These are phyloP conservation scores for Aphidius colemani DNA, from an alignment of 2,888 invertebrate genomes.

Conservation along the genomic window DNA sequence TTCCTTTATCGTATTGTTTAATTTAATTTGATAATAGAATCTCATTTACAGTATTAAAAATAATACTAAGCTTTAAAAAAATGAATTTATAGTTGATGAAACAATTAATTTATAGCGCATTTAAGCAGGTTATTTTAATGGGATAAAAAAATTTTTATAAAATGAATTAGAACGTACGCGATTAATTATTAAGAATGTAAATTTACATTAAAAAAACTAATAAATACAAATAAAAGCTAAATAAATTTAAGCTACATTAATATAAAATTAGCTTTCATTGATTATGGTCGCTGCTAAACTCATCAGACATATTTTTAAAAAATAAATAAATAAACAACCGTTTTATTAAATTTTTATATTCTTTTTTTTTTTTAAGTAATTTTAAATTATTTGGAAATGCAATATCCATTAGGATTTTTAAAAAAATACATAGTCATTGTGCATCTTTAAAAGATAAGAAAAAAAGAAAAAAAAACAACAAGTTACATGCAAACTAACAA, in stretches of 20 bases:
- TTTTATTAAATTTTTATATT: neutral
- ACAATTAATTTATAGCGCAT: slow-evolving; percentile 29
- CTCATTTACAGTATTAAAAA: no score
- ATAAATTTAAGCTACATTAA: slow-evolving; percentile 36
- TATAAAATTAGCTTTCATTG: slow-evolving; percentile 54
- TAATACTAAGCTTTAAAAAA: no score
- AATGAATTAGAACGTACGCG: slow-evolving; percentile 38
- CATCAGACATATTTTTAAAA: slow-evolving; percentile 47
- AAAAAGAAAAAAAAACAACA: slow-evolving; percentile 50
- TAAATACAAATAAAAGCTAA: slow-evolving; percentile 33
- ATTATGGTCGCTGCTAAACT: slow-evolving; percentile 60
- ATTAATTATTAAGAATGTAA: slow-evolving; percentile 25
- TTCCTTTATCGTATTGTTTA: no score
- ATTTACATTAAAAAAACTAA: slow-evolving; percentile 26
- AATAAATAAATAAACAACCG: slow-evolving; percentile 20
- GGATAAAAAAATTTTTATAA: slow-evolving; percentile 44
- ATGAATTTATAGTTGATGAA: slow-evolving; percentile 21
- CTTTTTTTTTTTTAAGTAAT: slow-evolving; percentile 27
- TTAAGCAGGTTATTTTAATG: slow-evolving; percentile 45
- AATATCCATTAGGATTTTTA: slow-evolving; percentile 39
- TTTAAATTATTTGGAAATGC: slow-evolving; percentile 30
- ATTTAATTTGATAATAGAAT: no score
- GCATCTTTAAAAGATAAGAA: slow-evolving; percentile 56
- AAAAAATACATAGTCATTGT: slow-evolving; percentile 60
- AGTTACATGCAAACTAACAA: slow-evolving; percentile 53